These are phyloP conservation scores for Psococerastis gibbosa DNA, from an alignment of 2,888 invertebrate genomes.

Conservation along the genomic window DNA sequence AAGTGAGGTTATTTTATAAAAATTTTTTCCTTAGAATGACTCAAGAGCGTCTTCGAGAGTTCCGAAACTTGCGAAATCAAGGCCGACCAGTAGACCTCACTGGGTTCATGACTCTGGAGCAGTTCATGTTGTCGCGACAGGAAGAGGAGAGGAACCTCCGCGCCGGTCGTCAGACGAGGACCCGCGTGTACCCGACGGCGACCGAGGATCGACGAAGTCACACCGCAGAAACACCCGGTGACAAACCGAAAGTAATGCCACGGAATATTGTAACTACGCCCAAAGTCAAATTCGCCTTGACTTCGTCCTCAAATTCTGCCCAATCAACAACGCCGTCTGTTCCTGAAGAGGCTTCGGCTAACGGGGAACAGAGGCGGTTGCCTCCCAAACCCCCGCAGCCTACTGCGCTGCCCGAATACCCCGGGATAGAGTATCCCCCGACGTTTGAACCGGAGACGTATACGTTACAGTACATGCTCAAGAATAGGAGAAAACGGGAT, in stretches of 20 bases:
- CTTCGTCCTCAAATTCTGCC: background rate
- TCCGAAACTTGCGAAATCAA: conserved; percentile 13
- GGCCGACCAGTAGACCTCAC: conserved; percentile 36
- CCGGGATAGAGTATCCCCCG: conserved; percentile 68
- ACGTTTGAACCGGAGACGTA: conserved; percentile 73
- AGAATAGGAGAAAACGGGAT: conserved; percentile 2
- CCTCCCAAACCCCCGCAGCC: background rate
- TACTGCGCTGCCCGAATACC: conserved; percentile 39
- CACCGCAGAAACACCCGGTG: conserved; percentile 18
- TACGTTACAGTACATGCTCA: conserved; percentile 30
- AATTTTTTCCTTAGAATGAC: conserved; percentile 12
- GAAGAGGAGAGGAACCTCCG: conserved; percentile 40
- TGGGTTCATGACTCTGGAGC: conserved; percentile 55
- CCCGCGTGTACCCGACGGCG: conserved; percentile 3
- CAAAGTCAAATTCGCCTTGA: conserved; percentile 19
- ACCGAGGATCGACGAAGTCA: too few species aligned
- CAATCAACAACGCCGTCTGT: too few species aligned
- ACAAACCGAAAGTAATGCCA: conserved; percentile 6
- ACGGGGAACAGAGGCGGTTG: background rate
- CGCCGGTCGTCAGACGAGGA: conserved; percentile 5
- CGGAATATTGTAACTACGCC: conserved; percentile 9
- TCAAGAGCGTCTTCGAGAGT: conserved; percentile 15
- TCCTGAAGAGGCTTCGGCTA: conserved; percentile 33
- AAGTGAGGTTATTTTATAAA: too few species aligned
- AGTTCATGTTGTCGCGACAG: conserved; percentile 59